Conservation (phyloP, 1,140 invertebrate genomes). For the Agraylea sexmaculata region DNA sequence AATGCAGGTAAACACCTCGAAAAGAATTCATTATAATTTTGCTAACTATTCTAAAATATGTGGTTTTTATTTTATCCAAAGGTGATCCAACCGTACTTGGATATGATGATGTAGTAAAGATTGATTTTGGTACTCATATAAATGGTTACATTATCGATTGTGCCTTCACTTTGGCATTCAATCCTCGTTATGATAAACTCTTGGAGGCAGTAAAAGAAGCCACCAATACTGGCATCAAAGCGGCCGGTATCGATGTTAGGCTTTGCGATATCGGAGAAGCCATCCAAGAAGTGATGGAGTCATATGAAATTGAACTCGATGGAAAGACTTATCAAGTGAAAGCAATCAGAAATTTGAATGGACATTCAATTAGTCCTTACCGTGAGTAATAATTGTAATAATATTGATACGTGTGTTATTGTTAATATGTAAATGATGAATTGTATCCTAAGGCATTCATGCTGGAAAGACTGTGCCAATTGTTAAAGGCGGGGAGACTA, state of each 20-base stretch:
- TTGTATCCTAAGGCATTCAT: slow-evolving; percentile 70
- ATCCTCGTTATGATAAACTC: slow-evolving; percentile 92
- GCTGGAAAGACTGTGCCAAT: slow-evolving; percentile 99
- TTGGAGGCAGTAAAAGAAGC: slow-evolving; percentile 94
- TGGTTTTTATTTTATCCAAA: slow-evolving; percentile 16
- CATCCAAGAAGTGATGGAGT: slow-evolving; percentile 99
- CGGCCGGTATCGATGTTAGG: slow-evolving; percentile 92
- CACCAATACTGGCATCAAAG: slow-evolving; percentile 93
- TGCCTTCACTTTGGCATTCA: slow-evolving; percentile 95
- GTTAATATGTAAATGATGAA: slow-evolving; percentile 4
- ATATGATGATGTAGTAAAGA: slow-evolving; percentile 97
- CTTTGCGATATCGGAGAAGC: slow-evolving; percentile 95
- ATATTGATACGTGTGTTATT: neutral
- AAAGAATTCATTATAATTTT: neutral
- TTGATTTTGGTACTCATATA: slow-evolving; percentile 99
- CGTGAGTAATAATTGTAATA: slow-evolving; percentile 42
- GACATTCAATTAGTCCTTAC: slow-evolving; percentile 96
- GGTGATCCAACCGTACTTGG: slow-evolving; percentile 87
- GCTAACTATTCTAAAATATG: neutral
- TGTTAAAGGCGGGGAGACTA: slow-evolving; percentile 95
- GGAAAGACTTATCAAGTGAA: slow-evolving; percentile 96
- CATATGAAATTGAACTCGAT: slow-evolving; percentile 96
- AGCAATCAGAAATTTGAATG: slow-evolving; percentile 96
- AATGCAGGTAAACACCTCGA: slow-evolving; percentile 59
- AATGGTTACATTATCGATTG: slow-evolving; percentile 98